Evolutionary conservation across 2,797 vertebrate species (phyloP).

Genomic region (Anomalospiza imberbis): DNA sequence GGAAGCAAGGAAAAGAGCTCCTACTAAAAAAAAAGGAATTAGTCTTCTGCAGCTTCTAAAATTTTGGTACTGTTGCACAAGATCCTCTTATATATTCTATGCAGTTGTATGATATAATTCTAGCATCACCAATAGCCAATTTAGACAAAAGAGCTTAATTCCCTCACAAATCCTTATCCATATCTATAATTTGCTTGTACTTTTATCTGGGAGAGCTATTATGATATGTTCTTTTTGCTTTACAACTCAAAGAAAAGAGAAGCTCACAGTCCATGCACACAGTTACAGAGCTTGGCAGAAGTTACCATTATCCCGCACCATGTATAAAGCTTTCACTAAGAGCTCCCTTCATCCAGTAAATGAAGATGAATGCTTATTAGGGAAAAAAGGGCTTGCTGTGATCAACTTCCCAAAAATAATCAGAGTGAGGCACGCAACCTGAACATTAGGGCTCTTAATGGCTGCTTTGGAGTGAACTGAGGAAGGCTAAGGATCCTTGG

Average conservation of each 20-base stretch:
- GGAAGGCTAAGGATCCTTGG: constrained; percentile 67
- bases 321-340: constrained; percentile 67
- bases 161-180: background rate
- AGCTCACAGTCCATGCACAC: background rate
- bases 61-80: background rate
- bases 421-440: constrained; percentile 78
- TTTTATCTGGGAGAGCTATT: background rate
- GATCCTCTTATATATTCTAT: background rate
- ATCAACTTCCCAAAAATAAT: constrained; percentile 75
- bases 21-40: background rate
- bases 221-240: background rate
- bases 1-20: background rate
- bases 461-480: constrained; percentile 63
- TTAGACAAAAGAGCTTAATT: background rate
- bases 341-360: constrained; percentile 70
- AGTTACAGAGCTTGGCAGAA: constrained; percentile 46
- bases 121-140: background rate
- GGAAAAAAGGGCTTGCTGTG: constrained; percentile 70
- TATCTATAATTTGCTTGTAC: background rate
- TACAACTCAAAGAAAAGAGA: background rate
- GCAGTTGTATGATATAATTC: background rate
- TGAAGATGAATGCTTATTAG: constrained; percentile 77
- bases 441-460: constrained; percentile 77
- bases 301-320: constrained; percentile 1
- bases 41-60: background rate